A percentile compares a stretch with the other conserved stretches of the same genome.
These are phyloP conservation scores for Agapostemon virescens DNA, from an alignment of 2,888 invertebrate genomes.

Conservation along the genomic window DNA sequence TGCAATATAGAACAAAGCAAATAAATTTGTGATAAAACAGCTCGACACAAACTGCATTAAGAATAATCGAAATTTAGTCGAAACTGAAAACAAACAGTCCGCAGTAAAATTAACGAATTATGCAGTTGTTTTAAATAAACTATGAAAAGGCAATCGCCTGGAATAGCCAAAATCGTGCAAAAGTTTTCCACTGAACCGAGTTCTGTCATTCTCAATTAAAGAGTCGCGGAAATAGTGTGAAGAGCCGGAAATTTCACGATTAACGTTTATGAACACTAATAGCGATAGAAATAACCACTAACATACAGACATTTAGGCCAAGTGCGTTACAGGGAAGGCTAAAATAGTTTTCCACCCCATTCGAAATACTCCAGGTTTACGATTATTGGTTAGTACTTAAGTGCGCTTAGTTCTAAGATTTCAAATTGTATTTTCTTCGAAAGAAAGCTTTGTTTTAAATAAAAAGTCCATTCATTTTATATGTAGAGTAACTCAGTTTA, in stretches of 20 bases:
- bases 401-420: neutral
- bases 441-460: neutral
- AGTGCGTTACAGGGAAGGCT: slow-evolving; percentile 1
- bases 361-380: slow-evolving; percentile 5
- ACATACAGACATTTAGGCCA: neutral
- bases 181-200: neutral
- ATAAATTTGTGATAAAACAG: no score
- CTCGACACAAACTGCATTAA: no score
- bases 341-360: slow-evolving; percentile 4
- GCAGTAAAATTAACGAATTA: neutral
- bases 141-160: neutral
- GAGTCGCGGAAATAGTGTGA: neutral
- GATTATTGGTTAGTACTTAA: slow-evolving; percentile 1
- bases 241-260: neutral
- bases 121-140: neutral
- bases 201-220: neutral
- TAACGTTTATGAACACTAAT: slow-evolving; percentile 6
- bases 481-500: no score
- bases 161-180: neutral
- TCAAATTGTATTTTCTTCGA: neutral
- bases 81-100: no score
- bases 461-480: no score
- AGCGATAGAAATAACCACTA: slow-evolving; percentile 8
- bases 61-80: no score
- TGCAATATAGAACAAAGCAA: no score